Evolutionary conservation across 92 coral and sea anemone genomes (phyloP), one percentile per base, ranked within the genome.

Genomic region (Muricea muricata): DNA sequence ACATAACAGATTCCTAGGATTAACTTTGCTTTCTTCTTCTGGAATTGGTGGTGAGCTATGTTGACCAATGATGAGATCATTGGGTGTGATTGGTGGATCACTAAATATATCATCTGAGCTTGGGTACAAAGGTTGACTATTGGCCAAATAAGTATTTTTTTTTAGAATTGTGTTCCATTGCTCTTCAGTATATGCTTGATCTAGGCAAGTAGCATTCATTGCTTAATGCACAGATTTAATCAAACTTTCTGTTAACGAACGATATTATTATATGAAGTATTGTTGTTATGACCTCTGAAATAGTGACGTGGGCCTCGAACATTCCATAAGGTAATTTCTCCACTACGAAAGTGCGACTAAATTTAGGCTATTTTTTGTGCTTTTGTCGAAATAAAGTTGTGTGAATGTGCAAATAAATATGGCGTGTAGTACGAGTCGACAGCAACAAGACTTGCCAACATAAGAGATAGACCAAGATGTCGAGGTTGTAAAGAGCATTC

Each of bases 21-120:
- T 91, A 7, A 87, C 84, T 83, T 79, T 90, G 11, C 35, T 85
- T 11, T 87, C 91, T 40, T 37, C 41, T 61, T 40, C 63, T 3
- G 91, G 91, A 6, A 75, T 82, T n/a, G 91, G 93, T 26, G 82
- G 79, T 35, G 89, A 24, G 39, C 65, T 61, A 79, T 87, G 90
- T 15, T 56, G 86, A 30, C 92, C 92, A 28, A 90, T 20, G 18
- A 90, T 70, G 76, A 90, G 61, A 66, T 90, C 90, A 50, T 73
- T 87, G 14, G 83, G 88, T 35, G 83, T 87, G 83, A 82, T 91
- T 9, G 86, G 89, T 13, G 92, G 90, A n/a, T 58, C 78, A 15
- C 63, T 46, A 72, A 72, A 80, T 1, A 60, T 39, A 2, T 31
- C 30, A 11, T 60, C 73, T 0, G 85, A 80, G 7, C 77, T 60